Base-by-base conservation (phyloP, 2,113 vertebrate species). In the Gopherus flavomarginatus region DNA sequence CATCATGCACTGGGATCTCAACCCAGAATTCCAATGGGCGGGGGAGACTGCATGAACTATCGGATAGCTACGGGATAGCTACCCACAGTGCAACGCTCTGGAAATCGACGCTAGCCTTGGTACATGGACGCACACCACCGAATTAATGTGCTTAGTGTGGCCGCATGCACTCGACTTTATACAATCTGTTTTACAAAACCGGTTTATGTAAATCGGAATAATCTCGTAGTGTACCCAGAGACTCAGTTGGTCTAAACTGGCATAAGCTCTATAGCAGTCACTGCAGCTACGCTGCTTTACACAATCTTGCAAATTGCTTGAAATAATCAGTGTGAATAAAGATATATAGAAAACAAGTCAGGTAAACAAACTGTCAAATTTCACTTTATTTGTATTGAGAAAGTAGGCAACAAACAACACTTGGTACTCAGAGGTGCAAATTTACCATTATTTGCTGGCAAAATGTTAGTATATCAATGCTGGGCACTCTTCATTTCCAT, bases 371-470 rank as follows among this genome's bases (percentile, higher is more conserved):
- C 90, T 97, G 92, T 95, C 97, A 97, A 98, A 98, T 96, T 97
- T 95, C 94, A 95, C 94, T 98, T 98, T 98, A 98, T 98, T 98
- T 96, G 95, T 97, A 97, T 93, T 97, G 95, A 98, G 97, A 96
- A 98, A 96, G 95, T 86, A 97, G 95, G 97, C 97, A 96, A 97
- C 91, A 97, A 96, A 94, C 87, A 65, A 82, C 56, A 93, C 47
- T 95, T 50, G 91, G 88, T 95, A 95, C 94, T 97, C 75, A 92
- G 94, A 96, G 92, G 93, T 93, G 97, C 84, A 97, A 97, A 96
- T 92, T 79, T 35, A 47, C 44, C 56, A 94, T 96, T 97, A 96
- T 97, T 94, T 96, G 95, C 94, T 97, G 93, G 88, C 97, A 97
- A 95, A 96, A 96, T 7, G 49, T 57, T 91, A 72, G 35, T 75